Evolutionary conservation across 2,113 vertebrate genomes (phyloP), one percentile per base, ranked within the genome.

Genomic region (Pachyramphus minor): DNA sequence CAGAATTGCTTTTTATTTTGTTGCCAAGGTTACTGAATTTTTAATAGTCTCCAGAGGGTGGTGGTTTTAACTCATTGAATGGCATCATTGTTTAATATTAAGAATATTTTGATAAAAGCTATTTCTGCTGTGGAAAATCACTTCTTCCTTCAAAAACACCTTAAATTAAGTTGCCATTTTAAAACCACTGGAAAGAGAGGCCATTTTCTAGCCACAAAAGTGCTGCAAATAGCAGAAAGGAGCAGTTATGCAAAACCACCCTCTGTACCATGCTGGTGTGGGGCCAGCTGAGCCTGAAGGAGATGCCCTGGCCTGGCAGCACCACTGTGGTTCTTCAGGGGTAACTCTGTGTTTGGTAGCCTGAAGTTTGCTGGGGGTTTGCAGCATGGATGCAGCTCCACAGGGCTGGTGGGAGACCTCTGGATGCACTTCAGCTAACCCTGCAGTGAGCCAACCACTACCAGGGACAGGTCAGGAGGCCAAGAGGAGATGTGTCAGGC

Each of bases 11-110:
- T 94, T 88, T 76, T 88, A 75, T 95, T 90, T 95, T 93, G 92
- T 97, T 96, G 73, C 88, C 86, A 93, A 84, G 96, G 95, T 92
- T 87, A 95, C 95, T 49, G 94, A 91, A 96, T 95, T 93, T 95
- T 85, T 91, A 92, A 72, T 76, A 94, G 87, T 82, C 60, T 89
- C 76, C 63, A 17, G 52, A 78, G 53, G 7, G 31, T 66, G 53
- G 41, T 58, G 39, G 64, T 53, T 96, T 96, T 90, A 92, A 95
- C 69, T 84, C 44, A 0, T 20, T 68, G 76, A 92, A 90, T 13
- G 31, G 41, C 49, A 81, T 86, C 41, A 31, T 52, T 71, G 53
- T 64, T 88, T 84, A 84, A 90, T 93, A 94, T 59, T 75, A 56
- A 68, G 64, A 56, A 50, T 63, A 80, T 47, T 89, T 44, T 41